Evolutionary conservation across 2,888 invertebrate genomes (phyloP).

Genomic region (Frankliniella fusca): DNA sequence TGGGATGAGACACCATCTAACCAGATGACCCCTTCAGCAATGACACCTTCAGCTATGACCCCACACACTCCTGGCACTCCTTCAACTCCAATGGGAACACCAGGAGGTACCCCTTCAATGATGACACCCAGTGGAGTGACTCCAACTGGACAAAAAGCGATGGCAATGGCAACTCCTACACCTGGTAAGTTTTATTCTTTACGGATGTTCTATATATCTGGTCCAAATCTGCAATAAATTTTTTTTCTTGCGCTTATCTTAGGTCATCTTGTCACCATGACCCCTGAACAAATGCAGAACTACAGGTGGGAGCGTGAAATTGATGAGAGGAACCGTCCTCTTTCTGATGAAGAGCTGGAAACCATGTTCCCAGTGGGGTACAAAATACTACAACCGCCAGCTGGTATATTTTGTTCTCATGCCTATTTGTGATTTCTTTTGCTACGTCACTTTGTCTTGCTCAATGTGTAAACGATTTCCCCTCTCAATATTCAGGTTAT

Average conservation of each 20-base stretch:
- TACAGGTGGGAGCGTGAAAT: constrained; percentile 98
- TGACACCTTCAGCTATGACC: constrained; percentile 45
- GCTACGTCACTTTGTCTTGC: background rate
- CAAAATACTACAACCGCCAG: constrained; percentile 92
- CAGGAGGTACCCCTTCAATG: constrained; percentile 43
- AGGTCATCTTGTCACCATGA: constrained; percentile 93
- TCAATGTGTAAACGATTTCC: constrained; percentile 28
- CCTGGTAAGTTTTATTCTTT: constrained; percentile 55
- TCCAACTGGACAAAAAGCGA: constrained; percentile 89
- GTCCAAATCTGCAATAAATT: background rate
- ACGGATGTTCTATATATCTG: background rate
- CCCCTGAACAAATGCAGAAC: constrained; percentile 97
- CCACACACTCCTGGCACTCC: constrained; percentile 59
- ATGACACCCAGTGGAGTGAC: constrained; percentile 58
- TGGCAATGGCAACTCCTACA: constrained; percentile 98
- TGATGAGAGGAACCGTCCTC: constrained; percentile 93
- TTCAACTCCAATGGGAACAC: constrained; percentile 37
- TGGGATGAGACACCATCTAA: constrained; percentile 97
- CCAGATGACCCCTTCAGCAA: constrained; percentile 48
- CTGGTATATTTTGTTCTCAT: constrained; percentile 43
- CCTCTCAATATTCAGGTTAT: constrained; percentile 57
- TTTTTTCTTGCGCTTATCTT: constrained; percentile 28
- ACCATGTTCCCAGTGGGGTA: constrained; percentile 97
- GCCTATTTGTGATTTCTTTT: background rate
- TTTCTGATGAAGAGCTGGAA: constrained; percentile 96